Percentiles rank a stretch among this genome's conserved stretches.
These are phyloP conservation scores for Panthera leo DNA, from an alignment of 2,113 vertebrate species.

Conservation along the genomic window DNA sequence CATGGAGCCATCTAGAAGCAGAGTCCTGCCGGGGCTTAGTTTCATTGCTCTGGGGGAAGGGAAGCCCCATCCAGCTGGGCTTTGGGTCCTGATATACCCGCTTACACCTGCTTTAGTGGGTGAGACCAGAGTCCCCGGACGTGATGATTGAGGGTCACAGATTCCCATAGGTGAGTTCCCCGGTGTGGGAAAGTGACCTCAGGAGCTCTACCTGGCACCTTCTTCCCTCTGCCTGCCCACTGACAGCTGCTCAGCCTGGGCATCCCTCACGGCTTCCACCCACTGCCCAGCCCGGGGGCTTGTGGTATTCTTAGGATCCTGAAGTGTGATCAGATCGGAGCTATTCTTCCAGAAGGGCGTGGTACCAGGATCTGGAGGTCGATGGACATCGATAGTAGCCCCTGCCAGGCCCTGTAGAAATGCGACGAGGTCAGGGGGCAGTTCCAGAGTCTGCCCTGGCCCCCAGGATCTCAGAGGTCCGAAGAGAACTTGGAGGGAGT, in stretches of 20 bases:
- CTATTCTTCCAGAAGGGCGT: not conserved
- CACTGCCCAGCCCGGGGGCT: slow-evolving; percentile 46
- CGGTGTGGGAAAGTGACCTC: slow-evolving; percentile 34
- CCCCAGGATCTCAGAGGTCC: not conserved
- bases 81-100: not conserved
- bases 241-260: not conserved
- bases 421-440: not conserved
- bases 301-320: slow-evolving; percentile 67
- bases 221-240: not conserved
- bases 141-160: not conserved
- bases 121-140: not conserved
- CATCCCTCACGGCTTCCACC: not conserved
- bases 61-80: not conserved
- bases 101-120: not conserved
- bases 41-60: not conserved
- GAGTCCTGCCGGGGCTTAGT: slow-evolving; percentile 8
- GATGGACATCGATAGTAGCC: not conserved
- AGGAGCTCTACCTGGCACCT: slow-evolving; percentile 51
- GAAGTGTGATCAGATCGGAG: not conserved
- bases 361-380: not conserved
- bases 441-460: not conserved
- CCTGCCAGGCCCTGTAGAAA: not conserved
- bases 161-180: not conserved
- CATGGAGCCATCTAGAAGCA: slow-evolving; percentile 33
- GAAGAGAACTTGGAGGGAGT: not conserved